Conservation (phyloP, 2,888 invertebrate species). For the Lepetodrilus schrolli region DNA sequence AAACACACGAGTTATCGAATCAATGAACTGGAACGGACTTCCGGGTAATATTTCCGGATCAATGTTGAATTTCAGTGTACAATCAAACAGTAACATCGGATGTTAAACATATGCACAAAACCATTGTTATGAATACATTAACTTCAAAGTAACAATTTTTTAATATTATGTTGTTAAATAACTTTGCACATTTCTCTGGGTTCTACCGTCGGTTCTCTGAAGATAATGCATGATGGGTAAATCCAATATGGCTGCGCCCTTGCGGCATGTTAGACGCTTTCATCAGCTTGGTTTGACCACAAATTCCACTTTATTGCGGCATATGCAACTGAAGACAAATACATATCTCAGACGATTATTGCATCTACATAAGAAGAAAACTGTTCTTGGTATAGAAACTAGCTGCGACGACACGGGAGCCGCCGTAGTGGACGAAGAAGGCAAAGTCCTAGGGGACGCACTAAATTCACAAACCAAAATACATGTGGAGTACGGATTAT, state of each 20-base stretch:
- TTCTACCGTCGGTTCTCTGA: background rate
- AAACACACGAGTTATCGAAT: slow-evolving; percentile 32
- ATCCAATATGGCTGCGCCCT: slow-evolving; percentile 70
- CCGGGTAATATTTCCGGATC: background rate
- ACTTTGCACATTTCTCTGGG: no score
- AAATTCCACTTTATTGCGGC: no score
- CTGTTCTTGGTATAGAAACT: slow-evolving; percentile 93
- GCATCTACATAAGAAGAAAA: background rate
- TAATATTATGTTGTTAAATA: no score
- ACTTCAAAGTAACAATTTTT: no score
- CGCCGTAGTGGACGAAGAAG: slow-evolving; percentile 85
- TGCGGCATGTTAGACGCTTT: slow-evolving; percentile 40
- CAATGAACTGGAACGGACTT: slow-evolving; percentile 11
- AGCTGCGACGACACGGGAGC: slow-evolving; percentile 98
- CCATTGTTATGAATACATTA: no score
- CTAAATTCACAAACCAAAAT: slow-evolving; percentile 85
- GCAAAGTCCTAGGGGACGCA: slow-evolving; percentile 86
- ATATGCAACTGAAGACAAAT: no score
- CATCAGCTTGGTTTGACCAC: background rate
- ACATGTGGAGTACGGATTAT: slow-evolving; percentile 79
- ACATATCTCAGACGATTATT: no score
- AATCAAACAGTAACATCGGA: background rate
- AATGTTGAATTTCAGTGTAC: background rate
- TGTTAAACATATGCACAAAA: background rate
- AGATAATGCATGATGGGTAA: no score